Evolutionary conservation across 1,140 invertebrate genomes (phyloP).

Genomic region (Proctacanthus coquilletti): DNA sequence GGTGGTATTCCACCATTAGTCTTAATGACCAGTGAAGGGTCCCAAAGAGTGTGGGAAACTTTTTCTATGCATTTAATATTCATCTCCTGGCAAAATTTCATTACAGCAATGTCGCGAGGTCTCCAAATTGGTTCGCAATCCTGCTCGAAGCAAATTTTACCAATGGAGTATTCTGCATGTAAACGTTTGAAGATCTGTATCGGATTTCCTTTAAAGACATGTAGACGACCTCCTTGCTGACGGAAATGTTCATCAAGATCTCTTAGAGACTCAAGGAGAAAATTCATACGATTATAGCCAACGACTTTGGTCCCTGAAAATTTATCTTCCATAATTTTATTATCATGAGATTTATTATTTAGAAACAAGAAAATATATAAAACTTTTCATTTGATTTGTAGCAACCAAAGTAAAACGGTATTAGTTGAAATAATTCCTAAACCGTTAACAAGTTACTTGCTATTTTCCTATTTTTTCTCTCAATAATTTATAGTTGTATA

Average conservation of each 20-base stretch:
- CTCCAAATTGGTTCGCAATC: constrained; percentile 59
- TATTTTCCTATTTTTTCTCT: background rate
- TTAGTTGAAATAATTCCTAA: background rate
- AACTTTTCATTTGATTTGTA: constrained; percentile 2
- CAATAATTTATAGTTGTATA: no score
- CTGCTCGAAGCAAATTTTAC: constrained; percentile 46
- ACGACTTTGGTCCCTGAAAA: constrained; percentile 40
- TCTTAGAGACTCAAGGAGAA: constrained; percentile 51
- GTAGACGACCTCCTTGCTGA: constrained; percentile 37
- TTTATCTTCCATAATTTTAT: no score
- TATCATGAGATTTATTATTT: background rate
- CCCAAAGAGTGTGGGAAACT: constrained; percentile 58
- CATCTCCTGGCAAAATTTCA: constrained; percentile 36
- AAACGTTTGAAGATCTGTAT: constrained; percentile 40
- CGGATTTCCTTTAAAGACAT: constrained; percentile 47
- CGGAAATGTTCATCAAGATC: constrained; percentile 48
- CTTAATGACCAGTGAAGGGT: constrained; percentile 45
- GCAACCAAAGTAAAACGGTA: background rate
- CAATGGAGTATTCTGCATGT: constrained; percentile 38
- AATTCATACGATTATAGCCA: constrained; percentile 53
- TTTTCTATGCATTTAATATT: constrained; percentile 40
- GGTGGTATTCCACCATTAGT: constrained; percentile 55
- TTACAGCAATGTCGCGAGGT: constrained; percentile 41
- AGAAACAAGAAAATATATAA: background rate
- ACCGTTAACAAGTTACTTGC: background rate